Evolutionary conservation across 2,113 vertebrate species (phyloP).

Genomic region (Megaleporinus macrocephalus): DNA sequence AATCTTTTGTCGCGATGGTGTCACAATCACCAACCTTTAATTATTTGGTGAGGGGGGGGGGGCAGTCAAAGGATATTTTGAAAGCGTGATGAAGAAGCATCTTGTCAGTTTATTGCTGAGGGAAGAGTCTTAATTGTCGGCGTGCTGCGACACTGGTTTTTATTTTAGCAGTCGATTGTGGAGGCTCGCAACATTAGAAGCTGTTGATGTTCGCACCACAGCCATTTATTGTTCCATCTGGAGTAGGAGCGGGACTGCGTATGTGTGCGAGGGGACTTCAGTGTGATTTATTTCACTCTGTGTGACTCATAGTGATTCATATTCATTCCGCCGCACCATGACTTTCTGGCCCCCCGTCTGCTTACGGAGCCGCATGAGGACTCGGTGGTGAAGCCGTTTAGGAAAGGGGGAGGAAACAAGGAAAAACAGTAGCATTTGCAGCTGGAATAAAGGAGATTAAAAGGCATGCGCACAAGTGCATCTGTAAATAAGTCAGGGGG

Average conservation of each 20-base stretch:
- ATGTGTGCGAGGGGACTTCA: conserved; percentile 19
- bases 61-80: not conserved
- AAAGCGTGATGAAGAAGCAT: conserved; percentile 20
- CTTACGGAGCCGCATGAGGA: not conserved
- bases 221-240: conserved; percentile 1
- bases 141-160: conserved; percentile 2
- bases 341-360: conserved; percentile 2
- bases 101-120: conserved; percentile 3
- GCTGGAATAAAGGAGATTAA: not conserved
- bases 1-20: too few relatives aligned
- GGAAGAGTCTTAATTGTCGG: not conserved
- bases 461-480: not conserved
- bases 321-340: conserved; percentile 23
- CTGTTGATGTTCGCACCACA: conserved; percentile 12
- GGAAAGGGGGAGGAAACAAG: not conserved
- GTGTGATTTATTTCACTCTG: conserved; percentile 50
- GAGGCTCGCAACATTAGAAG: not conserved
- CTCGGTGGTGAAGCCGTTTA: not conserved
- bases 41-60: not conserved
- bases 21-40: too few relatives aligned
- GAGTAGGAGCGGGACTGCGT: not conserved
- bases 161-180: not conserved
- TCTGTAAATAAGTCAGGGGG: not conserved
- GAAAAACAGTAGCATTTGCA: not conserved
- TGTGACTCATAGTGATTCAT: conserved; percentile 47